Base-by-base conservation (phyloP, 2,888 invertebrate genomes). In the Drosophila multiciliata region DNA sequence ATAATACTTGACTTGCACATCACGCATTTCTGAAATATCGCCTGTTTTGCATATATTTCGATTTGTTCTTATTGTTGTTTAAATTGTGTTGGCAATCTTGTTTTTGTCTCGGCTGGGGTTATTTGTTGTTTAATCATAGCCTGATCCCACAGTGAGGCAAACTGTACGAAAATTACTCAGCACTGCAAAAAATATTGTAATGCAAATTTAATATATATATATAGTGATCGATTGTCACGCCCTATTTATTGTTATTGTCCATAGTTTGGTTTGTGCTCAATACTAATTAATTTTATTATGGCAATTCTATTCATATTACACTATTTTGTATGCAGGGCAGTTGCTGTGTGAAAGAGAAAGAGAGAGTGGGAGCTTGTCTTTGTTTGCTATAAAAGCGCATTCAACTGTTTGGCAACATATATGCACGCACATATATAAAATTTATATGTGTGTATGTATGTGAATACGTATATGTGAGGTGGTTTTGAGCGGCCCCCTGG, bases 231-330 rank as follows among this genome's bases (percentile, higher is more conserved):
- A 64, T 50, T 74, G 66, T 65, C 71, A 68, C 68, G 66, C 71
- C 73, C 72, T 50, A 66, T 55, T 66, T 50, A 68, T 66, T 66
- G 55, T 55, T 38, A 55, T 45, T 45, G 65, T 71, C 59, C 38
- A 66, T 71, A 54, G 55, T 45, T 45, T 54, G 65, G 29, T 55
- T 68, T 73, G 74, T 70, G 81, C 68, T 84, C 85, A 84, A 87
- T 85, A 84, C 76, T 82, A 82, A 85, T 85, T 87, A 82, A 75
- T 78, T 76, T 62, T 73, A 76, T 78, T 82, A 80, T 85, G 71
- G 72, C 72, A 68, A 69, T 83, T 77, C 69, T 63, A 75, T 73
- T 66, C 79, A 83, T 79, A 73, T 75, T 80, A 73, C 79, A 82
- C 74, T 81, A 79, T 81, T 81, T 36, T 66, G 29, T 79, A 74